Base-by-base conservation (phyloP, 2,888 invertebrate species). In the Villa cingulata region DNA sequence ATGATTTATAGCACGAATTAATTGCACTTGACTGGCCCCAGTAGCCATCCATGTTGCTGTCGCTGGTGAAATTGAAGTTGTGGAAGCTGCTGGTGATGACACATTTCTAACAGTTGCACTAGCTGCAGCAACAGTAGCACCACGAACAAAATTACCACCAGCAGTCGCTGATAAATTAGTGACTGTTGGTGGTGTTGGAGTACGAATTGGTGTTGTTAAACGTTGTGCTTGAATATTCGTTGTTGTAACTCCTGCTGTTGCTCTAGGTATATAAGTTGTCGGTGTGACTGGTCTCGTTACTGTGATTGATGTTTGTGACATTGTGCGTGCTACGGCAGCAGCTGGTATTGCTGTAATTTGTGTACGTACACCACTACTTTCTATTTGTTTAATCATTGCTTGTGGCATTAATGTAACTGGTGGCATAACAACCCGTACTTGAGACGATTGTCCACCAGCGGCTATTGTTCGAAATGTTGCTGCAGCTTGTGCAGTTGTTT, bases 351-450 rank as follows among this genome's bases (percentile, higher is more conserved):
- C 63, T 4, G 69, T 68, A 5, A 69, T 67, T 54, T 69, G 69
- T 0, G 69, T 64, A 14, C 69, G 57, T 1, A 53, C 46, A 5
- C 64, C 63, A 16, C 59, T 57, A 1, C 54, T 60, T 43, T 67
- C 68, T 62, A 74, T 68, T 64, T 72, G 73, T 58, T 75, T 75
- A 14, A 76, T 66, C 59, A 75, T 71, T n/a, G 70, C 63, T 56
- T 70, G 72, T 17, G 72, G 69, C 57, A 73, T 66, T 46, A 74
- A 60, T 37, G 64, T 58, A 17, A 66, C 58, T 6, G 63, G 63
- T 23, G 66, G 64, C 57, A 67, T 63, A 3, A 68, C 64, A 32
- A 68, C 66, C 7, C 67, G 62, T 20, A 67, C 62, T 47, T 67
- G 67, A 1, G 67, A 64, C 3, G 67, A 62, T 45, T 64, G 66